Evolutionary conservation across 2,888 invertebrate species (phyloP), one percentile per base, ranked within the genome.

Genomic region (Mongoloraphidia duomilia): DNA sequence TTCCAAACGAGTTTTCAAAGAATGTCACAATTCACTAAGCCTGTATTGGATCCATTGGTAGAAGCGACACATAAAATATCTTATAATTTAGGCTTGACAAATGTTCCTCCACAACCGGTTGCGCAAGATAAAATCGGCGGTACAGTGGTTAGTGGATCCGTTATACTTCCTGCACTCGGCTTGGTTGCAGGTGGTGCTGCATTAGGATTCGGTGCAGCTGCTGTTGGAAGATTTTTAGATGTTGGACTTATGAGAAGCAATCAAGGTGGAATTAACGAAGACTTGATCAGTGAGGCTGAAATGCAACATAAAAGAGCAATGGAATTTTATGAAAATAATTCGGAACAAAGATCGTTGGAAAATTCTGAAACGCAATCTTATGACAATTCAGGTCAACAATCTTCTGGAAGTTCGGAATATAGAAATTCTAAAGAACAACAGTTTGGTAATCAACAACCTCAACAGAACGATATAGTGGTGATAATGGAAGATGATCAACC

Each of bases 141-240:
- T 8, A 67, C 71, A 2, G 75, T 79, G 1, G 66, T 66, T 2
- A 64, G 72, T 0, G 74, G 76, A 1, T 76, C 79, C 0, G 82
- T 81, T 0, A 77, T 86, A 61, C 66, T 86, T 2, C 86, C 86
- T 13, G 85, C 86, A 0, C 67, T 86, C 17, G 84, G 87, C 4
- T 66, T 86, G 8, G 80, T 88, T 59, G 85, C 86, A 9, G 85
- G 86, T n/a, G 86, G 87, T 11, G 86, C 87, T 1, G 87, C 87
- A 2, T 65, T 87, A 26, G 84, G 85, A 1, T 73, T 87, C n/a
- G 86, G 85, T 6, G 86, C 85, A 0, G 83, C 85, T 0, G 86
- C 86, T 0, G 78, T 87, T 51, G 85, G 85, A 9, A 72, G 84
- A 54, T 77, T 82, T 51, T 65, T 84, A 9, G 80, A 81, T 56